Evolutionary conservation across 2,888 invertebrate species (phyloP).

Genomic region (Cerastis rubricosa): DNA sequence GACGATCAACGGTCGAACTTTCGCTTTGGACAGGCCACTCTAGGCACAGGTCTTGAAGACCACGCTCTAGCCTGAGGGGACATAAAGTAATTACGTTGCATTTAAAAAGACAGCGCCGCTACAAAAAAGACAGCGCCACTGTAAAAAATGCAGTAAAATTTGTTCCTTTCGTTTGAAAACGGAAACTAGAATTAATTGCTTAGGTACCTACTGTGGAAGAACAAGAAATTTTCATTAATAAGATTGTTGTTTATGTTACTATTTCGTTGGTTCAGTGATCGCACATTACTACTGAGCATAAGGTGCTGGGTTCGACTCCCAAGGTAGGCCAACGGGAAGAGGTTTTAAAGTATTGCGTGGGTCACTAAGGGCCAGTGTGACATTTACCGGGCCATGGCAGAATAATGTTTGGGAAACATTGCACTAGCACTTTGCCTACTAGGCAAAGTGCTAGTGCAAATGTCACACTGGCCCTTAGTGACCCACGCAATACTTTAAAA

Average conservation of each 20-base stretch:
- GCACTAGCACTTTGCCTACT: too few species aligned
- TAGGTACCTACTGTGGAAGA: too few species aligned
- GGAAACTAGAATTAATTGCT: background rate
- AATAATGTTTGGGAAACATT: too few species aligned
- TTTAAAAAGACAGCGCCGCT: background rate
- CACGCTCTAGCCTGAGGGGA: constrained; percentile 24
- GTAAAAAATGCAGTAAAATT: too few species aligned
- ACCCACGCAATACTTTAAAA: too few species aligned
- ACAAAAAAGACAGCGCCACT: background rate
- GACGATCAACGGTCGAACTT: constrained; percentile 11
- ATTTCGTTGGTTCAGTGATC: background rate
- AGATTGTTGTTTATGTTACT: background rate
- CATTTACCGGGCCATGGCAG: too few species aligned
- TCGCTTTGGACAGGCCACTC: constrained; percentile 17
- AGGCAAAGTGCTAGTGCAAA: too few species aligned
- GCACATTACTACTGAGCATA: background rate
- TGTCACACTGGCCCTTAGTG: too few species aligned
- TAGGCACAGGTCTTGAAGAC: constrained; percentile 25
- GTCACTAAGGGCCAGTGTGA: too few species aligned
- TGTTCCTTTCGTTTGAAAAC: background rate
- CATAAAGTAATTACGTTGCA: constrained; percentile 9
- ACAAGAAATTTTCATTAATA: background rate
- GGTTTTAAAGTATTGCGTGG: too few species aligned
- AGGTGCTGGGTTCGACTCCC: too few species aligned
- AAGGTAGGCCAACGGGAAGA: too few species aligned